A percentile compares a stretch with the other conserved stretches of the same genome.
Conservation (phyloP, 2,888 invertebrate genomes). For the Oscheius sp. region DNA sequence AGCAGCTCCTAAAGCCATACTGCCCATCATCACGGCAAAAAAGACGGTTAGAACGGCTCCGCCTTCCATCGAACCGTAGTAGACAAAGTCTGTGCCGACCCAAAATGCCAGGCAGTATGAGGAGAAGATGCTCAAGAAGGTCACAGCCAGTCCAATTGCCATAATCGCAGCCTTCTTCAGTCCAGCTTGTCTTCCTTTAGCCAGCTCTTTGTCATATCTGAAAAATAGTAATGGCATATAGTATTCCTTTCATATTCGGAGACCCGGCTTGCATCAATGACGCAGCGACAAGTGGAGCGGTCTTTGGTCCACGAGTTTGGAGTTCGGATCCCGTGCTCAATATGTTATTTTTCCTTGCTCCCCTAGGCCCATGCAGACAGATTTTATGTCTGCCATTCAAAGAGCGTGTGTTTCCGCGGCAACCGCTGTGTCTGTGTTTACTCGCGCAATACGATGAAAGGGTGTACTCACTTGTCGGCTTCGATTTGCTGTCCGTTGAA, state of each 20-base stretch:
- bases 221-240: neutral
- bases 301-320: too few species aligned
- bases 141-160: conserved; percentile 73
- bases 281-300: too few species aligned
- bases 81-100: conserved; percentile 66
- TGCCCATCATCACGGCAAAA: conserved; percentile 76
- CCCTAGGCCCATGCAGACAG: too few species aligned
- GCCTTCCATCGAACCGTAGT: conserved; percentile 44
- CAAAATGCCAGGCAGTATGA: conserved; percentile 72
- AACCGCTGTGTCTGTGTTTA: neutral
- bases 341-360: too few species aligned
- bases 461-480: conserved; percentile 45
- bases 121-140: conserved; percentile 73
- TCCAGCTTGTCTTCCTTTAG: conserved; percentile 63
- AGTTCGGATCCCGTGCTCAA: too few species aligned
- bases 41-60: conserved; percentile 65
- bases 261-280: too few species aligned
- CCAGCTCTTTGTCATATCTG: conserved; percentile 66
- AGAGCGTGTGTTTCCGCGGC: neutral
- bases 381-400: too few species aligned
- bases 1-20: conserved; percentile 81
- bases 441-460: neutral
- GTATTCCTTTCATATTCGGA: too few species aligned
- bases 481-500: conserved; percentile 36
- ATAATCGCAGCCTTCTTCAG: conserved; percentile 67